A percentile compares a stretch with the other conserved stretches of the same genome.
These are phyloP conservation scores for Orchestia grillus DNA, from an alignment of 1,140 invertebrate species.

Conservation along the genomic window DNA sequence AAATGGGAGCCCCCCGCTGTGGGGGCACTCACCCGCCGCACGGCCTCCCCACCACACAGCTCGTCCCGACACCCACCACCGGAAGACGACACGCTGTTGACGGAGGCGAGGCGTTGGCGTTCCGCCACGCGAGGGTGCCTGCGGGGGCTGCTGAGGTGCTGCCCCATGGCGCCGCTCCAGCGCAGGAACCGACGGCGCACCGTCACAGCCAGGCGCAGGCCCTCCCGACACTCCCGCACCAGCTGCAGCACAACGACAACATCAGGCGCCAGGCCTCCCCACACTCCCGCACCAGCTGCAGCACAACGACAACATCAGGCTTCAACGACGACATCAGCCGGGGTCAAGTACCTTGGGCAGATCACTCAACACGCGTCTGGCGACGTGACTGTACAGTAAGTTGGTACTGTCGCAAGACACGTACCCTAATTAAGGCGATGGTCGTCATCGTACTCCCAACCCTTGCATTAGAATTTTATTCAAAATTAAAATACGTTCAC, in stretches of 20 bases:
- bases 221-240: slow-evolving; percentile 26
- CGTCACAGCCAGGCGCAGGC: not conserved
- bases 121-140: not conserved
- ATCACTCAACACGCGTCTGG: no score
- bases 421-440: no score
- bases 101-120: not conserved
- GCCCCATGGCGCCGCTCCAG: slow-evolving; percentile 41
- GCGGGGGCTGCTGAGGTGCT: not conserved
- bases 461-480: no score
- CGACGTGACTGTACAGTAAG: no score
- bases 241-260: slow-evolving; percentile 4
- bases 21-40: not conserved
- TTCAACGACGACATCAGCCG: no score
- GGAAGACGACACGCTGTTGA: not conserved
- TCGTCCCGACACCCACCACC: not conserved
- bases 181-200: slow-evolving; percentile 44
- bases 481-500: no score
- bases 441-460: no score
- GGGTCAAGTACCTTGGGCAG: no score
- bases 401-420: no score
- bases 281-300: not conserved
- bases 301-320: no score
- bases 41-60: not conserved
- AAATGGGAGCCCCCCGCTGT: not conserved
- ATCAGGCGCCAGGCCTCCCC: no score